Evolutionary conservation across 2,797 vertebrate species (phyloP).

Genomic region (Spinibarbus caldwelli): DNA sequence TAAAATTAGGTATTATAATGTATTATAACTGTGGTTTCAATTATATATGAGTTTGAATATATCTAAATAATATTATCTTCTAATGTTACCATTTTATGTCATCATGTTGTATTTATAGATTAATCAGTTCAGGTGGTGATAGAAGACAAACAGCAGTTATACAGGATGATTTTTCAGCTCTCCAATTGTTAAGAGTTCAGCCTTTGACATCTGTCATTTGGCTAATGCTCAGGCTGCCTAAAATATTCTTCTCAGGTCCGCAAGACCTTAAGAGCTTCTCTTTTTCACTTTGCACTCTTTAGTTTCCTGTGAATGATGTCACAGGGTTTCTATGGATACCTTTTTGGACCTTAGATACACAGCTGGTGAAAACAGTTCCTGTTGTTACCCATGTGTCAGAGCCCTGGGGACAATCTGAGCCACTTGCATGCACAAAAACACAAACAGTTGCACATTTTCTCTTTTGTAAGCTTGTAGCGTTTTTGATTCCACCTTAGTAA

Average conservation of each 20-base stretch:
- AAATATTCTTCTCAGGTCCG: neutral
- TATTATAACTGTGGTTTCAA: neutral
- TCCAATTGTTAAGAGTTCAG: neutral
- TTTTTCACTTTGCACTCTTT: conserved; percentile 26
- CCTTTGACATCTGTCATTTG: too few relatives aligned
- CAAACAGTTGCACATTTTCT: neutral
- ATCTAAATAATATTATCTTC: neutral
- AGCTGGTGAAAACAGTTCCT: conserved; percentile 30
- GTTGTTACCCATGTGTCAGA: conserved; percentile 15
- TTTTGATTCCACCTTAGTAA: neutral
- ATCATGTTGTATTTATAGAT: too few relatives aligned
- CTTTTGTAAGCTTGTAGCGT: neutral
- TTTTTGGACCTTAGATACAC: neutral
- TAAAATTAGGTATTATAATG: too few relatives aligned
- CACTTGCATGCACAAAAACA: neutral
- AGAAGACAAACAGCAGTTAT: neutral
- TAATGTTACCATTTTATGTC: neutral
- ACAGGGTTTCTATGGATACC: conserved; percentile 41
- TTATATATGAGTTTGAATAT: neutral
- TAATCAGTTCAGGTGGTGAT: too few relatives aligned
- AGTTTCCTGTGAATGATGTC: conserved; percentile 31
- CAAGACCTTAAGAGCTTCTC: conserved; percentile 18
- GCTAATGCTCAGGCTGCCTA: neutral
- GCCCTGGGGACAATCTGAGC: conserved; percentile 12
- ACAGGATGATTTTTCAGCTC: neutral